Percentiles rank a stretch among this genome's conserved stretches.
Evolutionary conservation across 2,888 invertebrate species (phyloP).

Genomic region (Parelbella ahira): DNA sequence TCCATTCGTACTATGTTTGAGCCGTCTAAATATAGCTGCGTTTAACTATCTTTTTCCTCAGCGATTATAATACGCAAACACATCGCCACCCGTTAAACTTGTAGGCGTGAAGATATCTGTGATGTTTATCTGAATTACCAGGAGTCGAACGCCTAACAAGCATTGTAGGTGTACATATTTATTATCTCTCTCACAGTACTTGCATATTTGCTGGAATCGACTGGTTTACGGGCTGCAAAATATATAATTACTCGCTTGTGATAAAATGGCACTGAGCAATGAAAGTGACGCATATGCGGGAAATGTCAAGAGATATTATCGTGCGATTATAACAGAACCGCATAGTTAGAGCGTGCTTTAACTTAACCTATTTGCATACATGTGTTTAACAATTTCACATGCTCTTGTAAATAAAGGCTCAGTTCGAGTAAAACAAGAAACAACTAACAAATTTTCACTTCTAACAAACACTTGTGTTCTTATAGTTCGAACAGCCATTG

Average conservation of each 20-base stretch:
- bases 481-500: no score
- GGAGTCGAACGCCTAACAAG: conserved; percentile 27
- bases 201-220: conserved; percentile 11
- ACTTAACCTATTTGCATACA: conserved; percentile 20
- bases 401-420: conserved; percentile 17
- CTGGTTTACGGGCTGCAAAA: conserved; percentile 13
- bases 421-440: conserved; percentile 14
- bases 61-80: conserved; percentile 40
- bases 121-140: conserved; percentile 33
- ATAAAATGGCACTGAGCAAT: conserved; percentile 14
- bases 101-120: conserved; percentile 31
- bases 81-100: conserved; percentile 31
- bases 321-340: conserved; percentile 16
- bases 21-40: conserved; percentile 35
- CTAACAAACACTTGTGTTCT: conserved; percentile 6
- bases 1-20: conserved; percentile 27
- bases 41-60: conserved; percentile 33
- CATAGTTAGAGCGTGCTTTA: conserved; percentile 18
- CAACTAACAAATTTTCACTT: conserved; percentile 17
- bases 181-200: conserved; percentile 12
- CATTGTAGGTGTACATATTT: conserved; percentile 24
- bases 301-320: conserved; percentile 21
- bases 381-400: conserved; percentile 23
- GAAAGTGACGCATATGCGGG: conserved; percentile 22
- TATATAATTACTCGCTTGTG: conserved; percentile 13